These are phyloP conservation scores for Bufo gargarizans DNA, from an alignment of 2,113 vertebrate genomes.

Conservation along the genomic window DNA sequence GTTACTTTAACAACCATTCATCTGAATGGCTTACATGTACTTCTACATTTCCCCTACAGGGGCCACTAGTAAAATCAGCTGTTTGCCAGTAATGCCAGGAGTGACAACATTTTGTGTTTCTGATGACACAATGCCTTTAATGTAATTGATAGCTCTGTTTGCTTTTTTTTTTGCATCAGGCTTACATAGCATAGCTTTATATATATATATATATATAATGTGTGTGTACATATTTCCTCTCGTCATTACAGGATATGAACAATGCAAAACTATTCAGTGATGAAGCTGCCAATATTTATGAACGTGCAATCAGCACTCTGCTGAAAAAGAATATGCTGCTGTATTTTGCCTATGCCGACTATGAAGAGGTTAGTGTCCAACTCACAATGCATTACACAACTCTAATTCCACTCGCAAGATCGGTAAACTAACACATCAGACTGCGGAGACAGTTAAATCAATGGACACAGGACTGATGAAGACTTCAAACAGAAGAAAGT, in stretches of 20 bases:
- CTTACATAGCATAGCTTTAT: background rate
- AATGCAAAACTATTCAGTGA: constrained; percentile 98
- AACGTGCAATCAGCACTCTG: constrained; percentile 96
- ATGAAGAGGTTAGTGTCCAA: constrained; percentile 84
- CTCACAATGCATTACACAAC: background rate
- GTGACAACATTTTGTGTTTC: too few species aligned
- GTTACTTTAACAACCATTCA: too few species aligned
- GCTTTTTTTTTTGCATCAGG: too few species aligned
- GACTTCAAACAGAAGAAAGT: background rate
- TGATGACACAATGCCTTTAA: too few species aligned
- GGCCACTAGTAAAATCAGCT: too few species aligned
- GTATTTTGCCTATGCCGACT: constrained; percentile 98
- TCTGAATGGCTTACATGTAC: too few species aligned
- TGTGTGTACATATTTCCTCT: too few species aligned
- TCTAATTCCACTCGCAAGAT: background rate
- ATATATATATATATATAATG: background rate
- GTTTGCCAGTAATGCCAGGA: too few species aligned
- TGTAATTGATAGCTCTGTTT: too few species aligned
- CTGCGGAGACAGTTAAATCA: background rate
- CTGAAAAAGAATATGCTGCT: constrained; percentile 99
- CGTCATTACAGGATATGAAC: constrained; percentile 90
- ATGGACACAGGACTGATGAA: background rate
- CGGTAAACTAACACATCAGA: too few species aligned
- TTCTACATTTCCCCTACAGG: too few species aligned
- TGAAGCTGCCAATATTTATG: constrained; percentile 98